Evolutionary conservation across 2,797 vertebrate species (phyloP), one percentile per base, ranked within the genome.

Genomic region (Semotilus atromaculatus): DNA sequence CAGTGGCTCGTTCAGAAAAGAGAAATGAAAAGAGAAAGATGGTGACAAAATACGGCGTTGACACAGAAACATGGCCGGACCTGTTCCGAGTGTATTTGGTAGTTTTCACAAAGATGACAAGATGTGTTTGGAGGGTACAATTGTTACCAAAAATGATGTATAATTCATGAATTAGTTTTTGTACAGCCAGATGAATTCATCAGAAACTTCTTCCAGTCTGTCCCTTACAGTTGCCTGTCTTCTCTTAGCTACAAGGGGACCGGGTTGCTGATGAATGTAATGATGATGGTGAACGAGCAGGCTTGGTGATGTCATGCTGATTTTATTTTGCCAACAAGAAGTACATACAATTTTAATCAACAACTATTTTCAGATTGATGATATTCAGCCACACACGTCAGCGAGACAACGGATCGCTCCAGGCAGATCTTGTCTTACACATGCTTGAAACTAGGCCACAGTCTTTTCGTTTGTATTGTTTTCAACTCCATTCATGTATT

Each of bases 191-290:
- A 88, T 89, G 77, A 86, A 66, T 71, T 76, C 86, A 88, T 86
- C 90, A 87, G 87, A 19, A 89, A 73, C 74, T 76, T 90, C 84
- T 73, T 90, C 83, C 71, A 58, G 67, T 85, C 87, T 89, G 90
- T 92, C 91, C 89, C 86, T 85, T 91, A 90, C 89, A 88, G 90
- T 90, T 91, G 88, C 83, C 81, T 88, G 90, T 91, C 91, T 60
- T 89, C 87, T 90, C 86, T 86, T 91, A 90, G 85, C 90, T 90
- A 90, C 55, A 76, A 79, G 77, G 26, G 86, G 91, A 91, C 86
- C 89, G 86, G 92, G 90, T 93, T 91, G 89, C 91, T 90, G 86
- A 90, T 95, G 94, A 95, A 96, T 95, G 95, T 95, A 94, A 91
- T n/a, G n/a, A n/a, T n/a, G 91, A 85, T n/a, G 71, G 90, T 88